These are phyloP conservation scores for Lysandra coridon DNA, from an alignment of 2,888 invertebrate genomes.

Conservation along the genomic window DNA sequence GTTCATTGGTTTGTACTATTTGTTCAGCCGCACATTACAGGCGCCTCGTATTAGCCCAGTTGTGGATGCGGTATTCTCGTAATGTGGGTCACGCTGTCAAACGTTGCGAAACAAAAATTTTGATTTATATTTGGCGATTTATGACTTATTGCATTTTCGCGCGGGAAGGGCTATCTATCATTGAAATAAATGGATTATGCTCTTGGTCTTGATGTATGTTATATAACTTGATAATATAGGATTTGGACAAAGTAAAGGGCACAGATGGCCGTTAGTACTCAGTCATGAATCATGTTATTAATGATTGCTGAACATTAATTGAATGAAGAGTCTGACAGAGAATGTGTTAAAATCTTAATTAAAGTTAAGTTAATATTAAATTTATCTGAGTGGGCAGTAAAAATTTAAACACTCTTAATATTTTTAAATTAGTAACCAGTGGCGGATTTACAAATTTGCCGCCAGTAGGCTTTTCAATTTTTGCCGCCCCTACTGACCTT, in stretches of 20 bases:
- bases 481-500: too few relatives aligned
- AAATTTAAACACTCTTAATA: background rate
- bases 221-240: background rate
- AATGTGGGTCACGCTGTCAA: constrained; percentile 46
- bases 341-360: too few relatives aligned
- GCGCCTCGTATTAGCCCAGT: constrained; percentile 36
- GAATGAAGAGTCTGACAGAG: too few relatives aligned
- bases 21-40: constrained; percentile 29
- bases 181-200: background rate
- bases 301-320: too few relatives aligned
- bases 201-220: background rate
- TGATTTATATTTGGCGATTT: constrained; percentile 28
- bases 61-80: constrained; percentile 43
- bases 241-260: too few relatives aligned
- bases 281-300: too few relatives aligned
- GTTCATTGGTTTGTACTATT: constrained; percentile 7
- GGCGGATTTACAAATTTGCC: too few relatives aligned
- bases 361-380: too few relatives aligned
- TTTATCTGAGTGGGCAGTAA: background rate
- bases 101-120: constrained; percentile 33
- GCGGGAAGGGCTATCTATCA: background rate
- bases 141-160: constrained; percentile 26
- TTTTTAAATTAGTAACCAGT: background rate
- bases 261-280: too few relatives aligned
- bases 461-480: too few relatives aligned